Evolutionary conservation across 2,797 vertebrate species (phyloP), one percentile per base, ranked within the genome.

Genomic region (Sebastes iracundus): DNA sequence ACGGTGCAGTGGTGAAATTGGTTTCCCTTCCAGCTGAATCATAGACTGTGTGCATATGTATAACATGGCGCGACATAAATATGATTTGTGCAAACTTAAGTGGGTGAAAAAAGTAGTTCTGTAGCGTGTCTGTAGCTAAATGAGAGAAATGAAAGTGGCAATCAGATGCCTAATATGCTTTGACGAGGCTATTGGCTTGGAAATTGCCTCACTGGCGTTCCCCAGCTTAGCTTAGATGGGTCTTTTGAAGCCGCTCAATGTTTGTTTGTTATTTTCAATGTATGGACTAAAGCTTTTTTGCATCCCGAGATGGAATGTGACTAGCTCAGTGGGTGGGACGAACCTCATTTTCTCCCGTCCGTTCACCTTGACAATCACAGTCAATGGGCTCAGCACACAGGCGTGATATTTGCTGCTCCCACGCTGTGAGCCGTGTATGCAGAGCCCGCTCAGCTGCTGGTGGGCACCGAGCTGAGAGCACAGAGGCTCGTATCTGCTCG

Each of bases 21-120:
- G 81, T 92, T 92, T 90, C 55, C 76, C 81, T 79, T 83, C 55
- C 60, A 85, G 87, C 80, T 65, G 75, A 84, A 86, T 88, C 64
- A 71, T 67, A 35, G 69, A 70, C 82, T 71, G 60, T 30, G 70
- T 88, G 82, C 63, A 85, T 84, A 89, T 68, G 84, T 87, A 79
- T 78, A 88, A 85, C 83, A 80, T 78, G 62, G 38, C 10, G 11
- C 11, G 30, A 69, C 69, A 73, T 83, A 74, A 81, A 92, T 89
- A 80, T 80, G 75, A 91, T 88, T 92, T 91, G 30, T 61, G 64
- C 64, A 79, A 87, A 86, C 35, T 67, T 66, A 81, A 88, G 70
- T 80, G 69, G 73, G 66, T 72, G 77, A 77, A 65, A 55, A 71
- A 72, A 72, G 76, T 60, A 35, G 67, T 67, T 73, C 20, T 71